Percentiles rank a stretch among this genome's conserved stretches.
These are phyloP conservation scores for Notothenia coriiceps DNA, from an alignment of 2,113 vertebrate genomes.

Conservation along the genomic window DNA sequence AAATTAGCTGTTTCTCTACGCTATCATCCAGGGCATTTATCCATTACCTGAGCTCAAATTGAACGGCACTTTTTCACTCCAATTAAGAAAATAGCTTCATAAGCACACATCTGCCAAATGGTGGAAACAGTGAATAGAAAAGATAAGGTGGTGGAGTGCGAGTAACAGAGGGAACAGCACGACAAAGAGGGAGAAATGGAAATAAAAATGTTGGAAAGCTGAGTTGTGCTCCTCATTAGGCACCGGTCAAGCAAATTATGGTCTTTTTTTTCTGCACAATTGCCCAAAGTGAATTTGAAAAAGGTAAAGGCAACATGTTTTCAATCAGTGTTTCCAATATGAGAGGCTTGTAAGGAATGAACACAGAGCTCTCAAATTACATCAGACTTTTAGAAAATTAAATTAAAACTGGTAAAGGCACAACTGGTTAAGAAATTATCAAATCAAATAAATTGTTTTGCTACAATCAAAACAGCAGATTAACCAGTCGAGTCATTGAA, in stretches of 20 bases:
- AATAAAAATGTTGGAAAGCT: slow-evolving; percentile 1
- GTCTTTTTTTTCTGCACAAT: slow-evolving; percentile 39
- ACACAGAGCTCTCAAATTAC: not conserved
- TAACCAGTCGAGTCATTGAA: not conserved
- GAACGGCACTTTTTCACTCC: slow-evolving; percentile 59
- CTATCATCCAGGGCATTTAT: slow-evolving; percentile 63
- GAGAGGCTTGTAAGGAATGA: slow-evolving; percentile 1
- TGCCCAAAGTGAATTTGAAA: not conserved
- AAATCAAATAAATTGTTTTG: not conserved
- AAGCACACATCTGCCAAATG: slow-evolving; percentile 41
- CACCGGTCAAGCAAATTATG: slow-evolving; percentile 23
- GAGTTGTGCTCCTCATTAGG: not conserved
- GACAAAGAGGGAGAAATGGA: slow-evolving; percentile 12
- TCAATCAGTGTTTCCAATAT: slow-evolving; percentile 21
- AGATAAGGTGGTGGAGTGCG: not conserved
- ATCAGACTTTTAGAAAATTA: slow-evolving; percentile 2
- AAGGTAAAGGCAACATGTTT: not conserved
- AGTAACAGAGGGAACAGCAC: not conserved
- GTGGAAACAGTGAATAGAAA: not conserved
- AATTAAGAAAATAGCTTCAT: slow-evolving; percentile 67
- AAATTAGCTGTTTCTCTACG: slow-evolving; percentile 66
- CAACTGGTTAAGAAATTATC: not conserved
- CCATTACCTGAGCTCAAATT: slow-evolving; percentile 63
- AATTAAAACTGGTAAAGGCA: not conserved
- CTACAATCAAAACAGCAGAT: not conserved